Evolutionary conservation across 2,797 vertebrate genomes (phyloP).

Genomic region (Rhadinocentrus ornatus): DNA sequence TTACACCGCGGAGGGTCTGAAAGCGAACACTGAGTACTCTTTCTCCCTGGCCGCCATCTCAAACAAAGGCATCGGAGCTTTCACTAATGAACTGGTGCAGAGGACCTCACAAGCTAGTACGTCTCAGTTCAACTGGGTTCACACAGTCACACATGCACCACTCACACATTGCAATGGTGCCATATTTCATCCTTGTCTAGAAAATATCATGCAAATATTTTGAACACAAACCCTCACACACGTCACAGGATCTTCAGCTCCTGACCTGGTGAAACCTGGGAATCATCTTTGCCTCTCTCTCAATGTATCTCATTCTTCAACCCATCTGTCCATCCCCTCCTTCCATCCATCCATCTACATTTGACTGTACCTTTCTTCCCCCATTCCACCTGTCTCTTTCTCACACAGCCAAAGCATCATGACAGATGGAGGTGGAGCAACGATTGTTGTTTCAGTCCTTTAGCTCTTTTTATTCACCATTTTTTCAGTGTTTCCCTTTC

Average conservation of each 20-base stretch:
- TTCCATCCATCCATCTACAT: slow-evolving; percentile 41
- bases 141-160: slow-evolving; percentile 1
- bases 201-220: slow-evolving; percentile 43
- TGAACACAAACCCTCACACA: slow-evolving; percentile 27
- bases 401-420: slow-evolving; percentile 65
- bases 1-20: slow-evolving; percentile 91
- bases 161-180: slow-evolving; percentile 20
- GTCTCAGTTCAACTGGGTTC: slow-evolving; percentile 74
- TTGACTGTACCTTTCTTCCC: slow-evolving; percentile 69
- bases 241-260: slow-evolving; percentile 42
- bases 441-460: slow-evolving; percentile 69
- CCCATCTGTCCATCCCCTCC: slow-evolving; percentile 53
- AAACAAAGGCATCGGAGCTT: slow-evolving; percentile 93
- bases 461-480: slow-evolving; percentile 59
- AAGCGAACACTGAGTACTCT: slow-evolving; percentile 95
- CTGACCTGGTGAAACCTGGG: slow-evolving; percentile 43
- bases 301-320: slow-evolving; percentile 67
- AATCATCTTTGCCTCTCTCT: slow-evolving; percentile 40
- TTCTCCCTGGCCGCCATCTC: slow-evolving; percentile 97
- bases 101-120: slow-evolving; percentile 98
- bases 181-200: slow-evolving; percentile 22
- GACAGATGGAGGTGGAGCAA: slow-evolving; percentile 74
- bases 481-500: slow-evolving; percentile 67
- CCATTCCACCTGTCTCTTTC: slow-evolving; percentile 59
- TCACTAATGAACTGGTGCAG: slow-evolving; percentile 93